These are phyloP conservation scores for Zaprionus bogoriensis DNA, from an alignment of 2,888 invertebrate species.

Conservation along the genomic window DNA sequence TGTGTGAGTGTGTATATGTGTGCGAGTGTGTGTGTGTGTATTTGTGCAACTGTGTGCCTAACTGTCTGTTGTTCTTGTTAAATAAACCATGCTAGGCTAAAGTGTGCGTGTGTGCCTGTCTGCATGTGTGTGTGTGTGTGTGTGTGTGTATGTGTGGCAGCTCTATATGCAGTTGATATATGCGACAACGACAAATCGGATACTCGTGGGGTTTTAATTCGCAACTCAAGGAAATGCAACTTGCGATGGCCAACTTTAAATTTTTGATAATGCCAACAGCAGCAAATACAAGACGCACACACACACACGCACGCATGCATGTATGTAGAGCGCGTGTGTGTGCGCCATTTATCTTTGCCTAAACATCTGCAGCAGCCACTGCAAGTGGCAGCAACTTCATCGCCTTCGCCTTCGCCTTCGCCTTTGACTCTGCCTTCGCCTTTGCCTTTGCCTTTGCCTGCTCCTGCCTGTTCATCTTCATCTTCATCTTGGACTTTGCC, in stretches of 20 bases:
- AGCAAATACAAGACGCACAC: constrained; percentile 25
- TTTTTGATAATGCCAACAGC: constrained; percentile 70
- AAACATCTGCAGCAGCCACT: constrained; percentile 12
- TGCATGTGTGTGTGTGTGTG: neutral
- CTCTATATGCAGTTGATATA: neutral
- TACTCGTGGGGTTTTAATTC: constrained; percentile 66
- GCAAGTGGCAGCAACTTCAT: constrained; percentile 35
- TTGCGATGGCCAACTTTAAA: constrained; percentile 66
- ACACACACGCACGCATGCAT: neutral
- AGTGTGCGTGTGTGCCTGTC: constrained; percentile 10
- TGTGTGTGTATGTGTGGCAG: neutral
- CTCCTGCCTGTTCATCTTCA: neutral
- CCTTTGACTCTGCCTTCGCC: neutral
- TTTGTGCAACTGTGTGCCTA: constrained; percentile 22
- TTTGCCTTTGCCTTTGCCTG: constrained; percentile 3
- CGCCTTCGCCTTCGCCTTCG: constrained; percentile 4
- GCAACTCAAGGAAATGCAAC: constrained; percentile 61
- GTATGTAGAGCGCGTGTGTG: constrained; percentile 15
- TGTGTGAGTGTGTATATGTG: constrained; percentile 15
- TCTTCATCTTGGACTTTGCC: constrained; percentile 22
- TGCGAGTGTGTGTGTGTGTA: constrained; percentile 12
- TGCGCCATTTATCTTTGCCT: constrained; percentile 36
- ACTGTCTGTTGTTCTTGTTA: constrained; percentile 72
- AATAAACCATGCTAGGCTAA: constrained; percentile 67
- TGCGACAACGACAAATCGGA: constrained; percentile 11